Evolutionary conservation across 92 coral and sea anemone species (phyloP), one percentile per base, ranked within the genome.

Genomic region (Porites evermanni): DNA sequence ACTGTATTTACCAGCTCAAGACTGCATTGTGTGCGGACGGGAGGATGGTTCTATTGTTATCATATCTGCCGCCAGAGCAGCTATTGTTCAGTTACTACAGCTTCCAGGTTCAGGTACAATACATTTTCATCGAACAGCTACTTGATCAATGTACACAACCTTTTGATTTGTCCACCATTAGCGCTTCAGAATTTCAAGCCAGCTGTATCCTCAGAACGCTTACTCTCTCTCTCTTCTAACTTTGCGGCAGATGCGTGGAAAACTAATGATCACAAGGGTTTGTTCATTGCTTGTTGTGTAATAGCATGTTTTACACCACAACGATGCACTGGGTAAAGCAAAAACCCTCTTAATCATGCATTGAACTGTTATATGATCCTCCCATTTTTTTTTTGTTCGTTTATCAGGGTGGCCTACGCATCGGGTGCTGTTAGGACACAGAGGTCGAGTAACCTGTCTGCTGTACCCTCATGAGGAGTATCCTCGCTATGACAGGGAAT

Each of bases 391-490:
- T 56, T 12, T 16, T 54, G 6, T 9, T 56, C 16, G 16, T n/a
- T 87, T 72, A 7, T 24, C 74, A 97, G 99, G 85, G 4, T 97
- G 99, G 99, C 99, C 99, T 20, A 26, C 88, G n/a, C 94, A 97
- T 64, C 93, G 94, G n/a, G 77, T 95, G 67, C 95, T 97, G 9
- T n/a, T 91, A 19, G 99, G 99, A 77, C 98, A 97, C 82, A 90
- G 79, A 13, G 95, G 97, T 53, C 94, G 94, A 69, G 99, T 97
- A 75, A 95, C 98, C 1, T 95, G 98, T 79, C 95, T 97, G 21
- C 91, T 97, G 80, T 97, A 97, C 88, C 99, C 99, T 17, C 94
- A 93, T 66, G 99, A 96, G 24, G 99, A 97, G 88, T 94, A 96
- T 53, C 88, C 89, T 38, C 91, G 98, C 47, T 97, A 95, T 79